phyloP scores from a whole-genome alignment of 2,888 invertebrate species.

The Helicoverpa assulta region DNA sequence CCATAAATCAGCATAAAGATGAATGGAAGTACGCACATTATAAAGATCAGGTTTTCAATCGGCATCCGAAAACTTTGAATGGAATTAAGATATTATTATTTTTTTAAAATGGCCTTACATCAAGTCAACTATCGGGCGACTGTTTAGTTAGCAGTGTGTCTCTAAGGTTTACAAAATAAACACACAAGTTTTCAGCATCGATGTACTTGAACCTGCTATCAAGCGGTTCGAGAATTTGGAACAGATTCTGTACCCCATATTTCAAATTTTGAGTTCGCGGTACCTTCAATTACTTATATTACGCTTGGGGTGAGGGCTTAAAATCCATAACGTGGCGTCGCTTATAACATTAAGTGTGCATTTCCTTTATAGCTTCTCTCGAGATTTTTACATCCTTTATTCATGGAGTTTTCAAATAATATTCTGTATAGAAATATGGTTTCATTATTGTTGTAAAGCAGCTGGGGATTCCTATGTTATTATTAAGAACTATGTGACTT shows the following conservation, averaged over 20 bases:
- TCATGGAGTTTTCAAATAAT: not conserved
- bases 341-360: constrained; percentile 19
- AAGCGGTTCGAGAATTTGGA: not conserved
- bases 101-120: no score
- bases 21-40: no score
- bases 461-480: no score
- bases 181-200: not conserved
- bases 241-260: constrained; percentile 5
- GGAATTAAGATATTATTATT: no score
- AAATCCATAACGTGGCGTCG: constrained; percentile 34
- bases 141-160: no score
- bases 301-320: constrained; percentile 29
- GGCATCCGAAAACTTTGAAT: no score
- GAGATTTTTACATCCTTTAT: constrained; percentile 9
- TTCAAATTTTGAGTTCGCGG: constrained; percentile 4
- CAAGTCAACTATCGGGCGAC: no score
- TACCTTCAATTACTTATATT: constrained; percentile 42
- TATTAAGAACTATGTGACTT: not conserved
- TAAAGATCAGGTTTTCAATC: no score
- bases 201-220: constrained; percentile 4
- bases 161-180: not conserved
- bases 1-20: no score
- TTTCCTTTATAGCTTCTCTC: constrained; percentile 28
- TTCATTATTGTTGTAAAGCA: no score
- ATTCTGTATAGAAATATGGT: no score